Evolutionary conservation across 1,140 invertebrate genomes (phyloP).

Genomic region (Melitaea cinxia): DNA sequence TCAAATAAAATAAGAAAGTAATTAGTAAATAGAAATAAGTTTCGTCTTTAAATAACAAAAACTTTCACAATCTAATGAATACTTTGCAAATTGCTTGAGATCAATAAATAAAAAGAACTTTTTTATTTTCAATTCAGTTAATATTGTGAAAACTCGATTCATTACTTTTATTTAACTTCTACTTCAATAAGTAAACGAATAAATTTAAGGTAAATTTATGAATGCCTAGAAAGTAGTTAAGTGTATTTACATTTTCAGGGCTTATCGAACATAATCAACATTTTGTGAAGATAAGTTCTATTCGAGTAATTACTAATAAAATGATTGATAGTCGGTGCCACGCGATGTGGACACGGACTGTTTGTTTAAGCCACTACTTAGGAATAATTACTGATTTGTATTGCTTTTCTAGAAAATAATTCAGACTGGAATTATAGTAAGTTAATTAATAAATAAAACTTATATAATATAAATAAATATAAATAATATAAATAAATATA

Average conservation of each 20-base stretch:
- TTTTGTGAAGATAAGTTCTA: slow-evolving; percentile 19
- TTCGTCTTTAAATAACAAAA: too few species aligned
- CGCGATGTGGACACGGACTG: slow-evolving; percentile 26
- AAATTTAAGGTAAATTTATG: not conserved
- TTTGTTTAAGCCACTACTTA: slow-evolving; percentile 1
- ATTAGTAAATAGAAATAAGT: too few species aligned
- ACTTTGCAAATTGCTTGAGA: too few species aligned
- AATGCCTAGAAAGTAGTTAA: not conserved
- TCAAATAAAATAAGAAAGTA: too few species aligned
- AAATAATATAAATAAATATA: too few species aligned
- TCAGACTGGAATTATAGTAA: slow-evolving; percentile 6
- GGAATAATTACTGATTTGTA: slow-evolving; percentile 21
- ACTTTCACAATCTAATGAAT: too few species aligned
- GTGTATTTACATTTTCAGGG: slow-evolving; percentile 8
- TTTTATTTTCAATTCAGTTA: not conserved
- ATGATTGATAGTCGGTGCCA: slow-evolving; percentile 30
- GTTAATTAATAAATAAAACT: not conserved
- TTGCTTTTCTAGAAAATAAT: slow-evolving; percentile 9
- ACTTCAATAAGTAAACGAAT: not conserved
- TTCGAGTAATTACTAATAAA: slow-evolving; percentile 22
- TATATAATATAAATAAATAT: too few species aligned
- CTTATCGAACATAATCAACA: slow-evolving; percentile 19
- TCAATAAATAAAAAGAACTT: not conserved
- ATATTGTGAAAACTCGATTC: not conserved
- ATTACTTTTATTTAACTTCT: not conserved